Evolutionary conservation across 2,888 invertebrate genomes (phyloP).

Genomic region (Ectemnius lituratus): DNA sequence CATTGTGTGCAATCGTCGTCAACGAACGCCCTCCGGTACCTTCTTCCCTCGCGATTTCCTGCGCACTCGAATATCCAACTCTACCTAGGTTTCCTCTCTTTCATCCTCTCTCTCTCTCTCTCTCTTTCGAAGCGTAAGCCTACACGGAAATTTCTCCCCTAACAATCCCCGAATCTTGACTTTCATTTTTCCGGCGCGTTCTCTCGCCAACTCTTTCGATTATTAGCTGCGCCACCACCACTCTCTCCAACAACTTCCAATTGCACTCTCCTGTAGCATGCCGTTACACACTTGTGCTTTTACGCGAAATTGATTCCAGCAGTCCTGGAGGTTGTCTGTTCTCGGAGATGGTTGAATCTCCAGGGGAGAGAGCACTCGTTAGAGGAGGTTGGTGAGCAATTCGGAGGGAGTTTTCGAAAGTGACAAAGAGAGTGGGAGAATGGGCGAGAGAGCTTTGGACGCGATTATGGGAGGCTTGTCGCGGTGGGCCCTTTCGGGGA

Average conservation of each 20-base stretch:
- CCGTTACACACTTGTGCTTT: too few relatives aligned
- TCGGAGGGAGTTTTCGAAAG: too few relatives aligned
- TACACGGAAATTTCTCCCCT: constrained; percentile 3
- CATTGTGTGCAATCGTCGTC: constrained; percentile 69
- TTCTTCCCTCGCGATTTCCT: constrained; percentile 40
- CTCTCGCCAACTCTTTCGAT: too few relatives aligned
- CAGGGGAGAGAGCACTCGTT: too few relatives aligned
- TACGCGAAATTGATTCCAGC: too few relatives aligned
- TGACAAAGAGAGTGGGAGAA: too few relatives aligned
- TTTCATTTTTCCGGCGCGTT: constrained; percentile 33
- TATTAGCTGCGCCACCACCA: too few relatives aligned
- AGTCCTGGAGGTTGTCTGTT: too few relatives aligned
- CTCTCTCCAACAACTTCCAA: too few relatives aligned
- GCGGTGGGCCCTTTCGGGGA: constrained; percentile 45
- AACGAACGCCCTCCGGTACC: constrained; percentile 34
- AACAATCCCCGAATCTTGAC: constrained; percentile 36
- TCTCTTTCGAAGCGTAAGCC: background rate
- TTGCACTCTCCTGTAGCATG: too few relatives aligned
- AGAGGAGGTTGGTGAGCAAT: too few relatives aligned
- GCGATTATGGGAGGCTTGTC: constrained; percentile 64
- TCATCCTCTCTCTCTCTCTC: background rate
- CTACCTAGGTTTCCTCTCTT: background rate
- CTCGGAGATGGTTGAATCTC: too few relatives aligned
- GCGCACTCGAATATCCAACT: constrained; percentile 34
- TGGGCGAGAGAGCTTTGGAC: constrained; percentile 42